These are phyloP conservation scores for Drosophila vallismaia DNA, from an alignment of 2,888 invertebrate genomes.

Conservation along the genomic window DNA sequence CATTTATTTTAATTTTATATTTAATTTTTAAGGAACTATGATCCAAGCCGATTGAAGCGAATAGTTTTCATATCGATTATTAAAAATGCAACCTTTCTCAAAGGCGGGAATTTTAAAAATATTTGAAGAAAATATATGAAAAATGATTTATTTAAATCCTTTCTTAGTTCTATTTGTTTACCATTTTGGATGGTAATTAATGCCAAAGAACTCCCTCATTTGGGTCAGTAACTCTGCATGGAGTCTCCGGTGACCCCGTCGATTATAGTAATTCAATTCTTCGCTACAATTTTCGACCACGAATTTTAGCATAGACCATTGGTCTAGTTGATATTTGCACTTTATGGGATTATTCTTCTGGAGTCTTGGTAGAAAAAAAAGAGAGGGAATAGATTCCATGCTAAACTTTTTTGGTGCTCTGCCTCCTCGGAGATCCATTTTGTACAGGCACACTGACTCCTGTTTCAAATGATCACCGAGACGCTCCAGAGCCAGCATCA, in stretches of 20 bases:
- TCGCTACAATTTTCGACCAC: slow-evolving; percentile 32
- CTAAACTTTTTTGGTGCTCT: slow-evolving; percentile 47
- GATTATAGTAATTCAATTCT: slow-evolving; percentile 41
- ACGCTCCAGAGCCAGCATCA: slow-evolving; percentile 6
- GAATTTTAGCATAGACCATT: slow-evolving; percentile 32
- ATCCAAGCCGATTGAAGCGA: neutral
- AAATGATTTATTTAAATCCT: too few relatives aligned
- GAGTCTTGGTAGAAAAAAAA: slow-evolving; percentile 34
- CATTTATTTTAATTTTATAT: neutral
- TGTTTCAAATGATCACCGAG: slow-evolving; percentile 37
- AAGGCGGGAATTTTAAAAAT: neutral
- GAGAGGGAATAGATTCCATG: slow-evolving; percentile 28
- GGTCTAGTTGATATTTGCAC: slow-evolving; percentile 12
- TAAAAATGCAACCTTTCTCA: neutral
- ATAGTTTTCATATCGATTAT: neutral
- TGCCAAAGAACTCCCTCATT: slow-evolving; percentile 17
- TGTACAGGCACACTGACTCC: slow-evolving; percentile 47
- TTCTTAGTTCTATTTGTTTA: too few relatives aligned
- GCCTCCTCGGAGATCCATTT: slow-evolving; percentile 44
- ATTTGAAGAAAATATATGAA: neutral
- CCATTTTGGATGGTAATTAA: neutral
- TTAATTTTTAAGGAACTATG: neutral
- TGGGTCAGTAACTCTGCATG: slow-evolving; percentile 30
- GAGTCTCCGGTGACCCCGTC: slow-evolving; percentile 21
- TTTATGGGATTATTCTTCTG: slow-evolving; percentile 41